Base-by-base conservation (phyloP, 64 coral and sea anemone species). In the Orbicella faveolata region DNA sequence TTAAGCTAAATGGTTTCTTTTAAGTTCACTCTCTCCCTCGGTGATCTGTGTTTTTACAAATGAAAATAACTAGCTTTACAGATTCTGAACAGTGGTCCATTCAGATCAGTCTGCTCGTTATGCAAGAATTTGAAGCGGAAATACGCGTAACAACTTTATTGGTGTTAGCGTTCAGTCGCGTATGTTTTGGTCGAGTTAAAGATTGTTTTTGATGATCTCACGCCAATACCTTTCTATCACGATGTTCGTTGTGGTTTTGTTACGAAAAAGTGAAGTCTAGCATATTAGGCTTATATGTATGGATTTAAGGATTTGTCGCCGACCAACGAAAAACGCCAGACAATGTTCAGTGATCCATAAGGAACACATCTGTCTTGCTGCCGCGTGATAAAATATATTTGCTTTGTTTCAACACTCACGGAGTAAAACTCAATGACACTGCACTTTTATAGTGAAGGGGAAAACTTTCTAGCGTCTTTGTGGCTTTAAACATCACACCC, bases 121-220 rank as follows among this genome's bases (percentile, higher is more conserved):
- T 59, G 55, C 15, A 14, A 59, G 55, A 59, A 70, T 70, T 26
- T 23, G n/a, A 70, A 70, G 67, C 21, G 67, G 67, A 70, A 70
- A 21, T 26, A 25, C n/a, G 30, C 25, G 9, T 4, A 70, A 26
- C 67, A 70, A 70, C 67, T 10, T 4, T 26, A 70, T 70, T 12
- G 55, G 55, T 70, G 6, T 70, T 9, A 6, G 6, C n/a, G 30
- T 67, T 67, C 1, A 83, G 1, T 36, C 34, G 34, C 19, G 7
- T 39, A 26, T 65, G 3, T 36, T 83, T 83, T 44, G 16, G 30
- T 41, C 8, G 14, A 59, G 34, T 20, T 67, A 2, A 34, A 41
- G 17, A 8, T 83, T 83, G 26, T 83, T 63, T 63, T 10, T 63
- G 62, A 67, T 83, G 80, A 83, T 83, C 80, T 83, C 61, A 83